Evolutionary conservation across 2,888 invertebrate species (phyloP), one percentile per base, ranked within the genome.

Genomic region (Agrochola circellaris): DNA sequence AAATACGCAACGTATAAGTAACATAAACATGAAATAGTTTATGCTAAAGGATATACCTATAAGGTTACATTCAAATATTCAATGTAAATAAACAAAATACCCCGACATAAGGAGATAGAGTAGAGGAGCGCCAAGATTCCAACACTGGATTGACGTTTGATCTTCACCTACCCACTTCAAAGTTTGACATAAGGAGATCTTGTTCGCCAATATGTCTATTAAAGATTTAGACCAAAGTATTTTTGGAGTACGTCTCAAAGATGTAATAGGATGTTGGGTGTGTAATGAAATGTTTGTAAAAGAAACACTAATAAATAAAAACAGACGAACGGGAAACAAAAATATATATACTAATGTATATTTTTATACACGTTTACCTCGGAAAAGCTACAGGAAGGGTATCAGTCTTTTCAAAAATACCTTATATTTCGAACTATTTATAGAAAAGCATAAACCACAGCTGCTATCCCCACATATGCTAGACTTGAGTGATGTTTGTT

Each of bases 111-210:
- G 68, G 42, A 69, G 48, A 79, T 26, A 60, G 17, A 72, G 30
- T 38, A 48, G 45, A 72, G 45, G 15, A 74, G 30, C 34, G 26
- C 42, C 23, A 70, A 73, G 73, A 61, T 71, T 67, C 73, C 26
- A 62, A 58, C 62, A 64, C 65, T 62, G 48, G 64, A 71, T 64
- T 77, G 75, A 60, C 75, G 68, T 79, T 82, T 82, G 82, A 82
- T 83, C 71, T 79, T 79, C 48, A 51, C 51, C 42, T 77, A 81
- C 73, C 82, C 68, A 77, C 65, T 65, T 79, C 79, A 83, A 83
- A 82, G 38, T 75, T 79, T 62, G 68, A 79, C 83, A 79, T 79
- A 67, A 78, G 73, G 45, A 77, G 77, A 73, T 70, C 66, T 81
- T 80, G 54, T 81, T 76, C 66, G 45, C 61, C 72, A 64, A 48